These are phyloP conservation scores for Drosophila murphyi DNA, from an alignment of 1,140 invertebrate species.

Conservation along the genomic window DNA sequence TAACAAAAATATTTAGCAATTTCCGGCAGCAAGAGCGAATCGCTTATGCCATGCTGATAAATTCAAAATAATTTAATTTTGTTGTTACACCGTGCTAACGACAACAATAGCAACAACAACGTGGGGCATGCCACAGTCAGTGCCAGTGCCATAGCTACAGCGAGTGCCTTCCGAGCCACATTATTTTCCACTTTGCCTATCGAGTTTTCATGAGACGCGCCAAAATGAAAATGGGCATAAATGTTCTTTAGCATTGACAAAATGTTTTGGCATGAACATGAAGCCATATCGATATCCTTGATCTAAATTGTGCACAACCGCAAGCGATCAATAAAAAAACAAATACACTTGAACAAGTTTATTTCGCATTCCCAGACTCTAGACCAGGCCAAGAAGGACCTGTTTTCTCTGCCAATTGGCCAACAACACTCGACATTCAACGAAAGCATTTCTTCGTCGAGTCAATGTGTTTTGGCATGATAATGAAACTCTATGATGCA, in stretches of 20 bases:
- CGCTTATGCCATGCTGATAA: slow-evolving; percentile 62
- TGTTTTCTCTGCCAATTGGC: no score
- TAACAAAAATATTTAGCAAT: slow-evolving; percentile 75
- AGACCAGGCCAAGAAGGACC: background rate
- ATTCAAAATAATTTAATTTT: slow-evolving; percentile 78
- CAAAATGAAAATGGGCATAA: slow-evolving; percentile 77
- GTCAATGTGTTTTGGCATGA: slow-evolving; percentile 17
- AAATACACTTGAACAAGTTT: slow-evolving; percentile 60
- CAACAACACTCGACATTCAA: background rate
- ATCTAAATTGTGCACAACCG: slow-evolving; percentile 81
- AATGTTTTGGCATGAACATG: slow-evolving; percentile 69
- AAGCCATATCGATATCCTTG: slow-evolving; percentile 74
- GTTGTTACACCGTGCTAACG: slow-evolving; percentile 46
- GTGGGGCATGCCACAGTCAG: background rate
- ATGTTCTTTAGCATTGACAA: slow-evolving; percentile 74
- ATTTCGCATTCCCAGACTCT: slow-evolving; percentile 39
- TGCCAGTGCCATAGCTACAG: background rate
- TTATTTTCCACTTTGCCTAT: slow-evolving; percentile 77
- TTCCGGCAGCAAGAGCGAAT: slow-evolving; percentile 55
- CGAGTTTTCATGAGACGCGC: slow-evolving; percentile 63
- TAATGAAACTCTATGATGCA: slow-evolving; percentile 53
- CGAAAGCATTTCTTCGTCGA: slow-evolving; percentile 1
- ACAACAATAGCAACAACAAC: slow-evolving; percentile 16
- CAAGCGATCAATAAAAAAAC: slow-evolving; percentile 73
- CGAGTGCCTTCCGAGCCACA: slow-evolving; percentile 65